These are phyloP conservation scores for Deladenus siricidicola DNA, from an alignment of 2,888 invertebrate species.

Conservation along the genomic window DNA sequence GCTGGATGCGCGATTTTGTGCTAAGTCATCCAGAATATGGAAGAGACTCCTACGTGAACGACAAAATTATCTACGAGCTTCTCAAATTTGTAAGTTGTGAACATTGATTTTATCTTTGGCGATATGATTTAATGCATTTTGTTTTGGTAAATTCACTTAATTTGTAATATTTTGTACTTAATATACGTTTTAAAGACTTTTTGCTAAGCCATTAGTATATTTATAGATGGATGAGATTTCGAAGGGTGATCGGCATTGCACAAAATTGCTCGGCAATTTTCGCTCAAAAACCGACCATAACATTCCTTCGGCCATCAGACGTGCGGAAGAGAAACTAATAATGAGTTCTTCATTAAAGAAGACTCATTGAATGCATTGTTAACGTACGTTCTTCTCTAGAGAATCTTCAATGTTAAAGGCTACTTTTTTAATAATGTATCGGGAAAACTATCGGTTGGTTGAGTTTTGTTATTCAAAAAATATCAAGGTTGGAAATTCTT, in stretches of 20 bases:
- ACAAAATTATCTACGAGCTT: constrained; percentile 82
- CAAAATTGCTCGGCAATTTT: constrained; percentile 47
- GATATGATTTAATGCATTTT: constrained; percentile 3
- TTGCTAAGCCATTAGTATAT: neutral
- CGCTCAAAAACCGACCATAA: constrained; percentile 48
- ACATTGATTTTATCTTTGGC: neutral
- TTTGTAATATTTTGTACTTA: neutral
- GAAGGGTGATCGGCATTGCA: constrained; percentile 46
- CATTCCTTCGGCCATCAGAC: constrained; percentile 47
- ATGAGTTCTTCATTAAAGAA: constrained; percentile 21
- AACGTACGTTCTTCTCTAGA: no score
- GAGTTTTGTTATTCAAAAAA: no score
- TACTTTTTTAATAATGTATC: no score
- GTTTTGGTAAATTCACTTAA: neutral
- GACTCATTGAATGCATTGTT: neutral
- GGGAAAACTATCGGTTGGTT: no score
- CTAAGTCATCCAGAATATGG: constrained; percentile 66
- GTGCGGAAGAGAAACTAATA: constrained; percentile 47
- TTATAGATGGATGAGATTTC: constrained; percentile 51
- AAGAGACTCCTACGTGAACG: constrained; percentile 78
- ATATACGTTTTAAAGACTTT: no score
- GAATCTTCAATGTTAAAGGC: no score
- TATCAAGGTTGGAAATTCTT: no score
- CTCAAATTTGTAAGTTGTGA: constrained; percentile 55
- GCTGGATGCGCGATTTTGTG: constrained; percentile 87